phyloP scores from a whole-genome alignment of 2,888 invertebrate genomes.

The Petrophora chlorosata region DNA sequence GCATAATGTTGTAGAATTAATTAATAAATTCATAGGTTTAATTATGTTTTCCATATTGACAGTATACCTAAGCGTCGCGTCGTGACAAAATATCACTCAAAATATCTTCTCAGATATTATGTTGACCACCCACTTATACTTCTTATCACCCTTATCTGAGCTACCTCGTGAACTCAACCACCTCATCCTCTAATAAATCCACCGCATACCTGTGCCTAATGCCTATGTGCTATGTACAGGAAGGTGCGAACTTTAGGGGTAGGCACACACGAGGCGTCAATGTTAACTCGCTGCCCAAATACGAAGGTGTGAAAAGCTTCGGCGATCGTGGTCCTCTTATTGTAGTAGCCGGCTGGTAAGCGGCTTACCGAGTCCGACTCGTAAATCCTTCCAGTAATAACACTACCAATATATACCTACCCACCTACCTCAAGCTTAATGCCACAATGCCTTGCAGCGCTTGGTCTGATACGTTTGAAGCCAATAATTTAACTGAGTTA shows the following conservation, averaged over 20 bases:
- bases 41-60: no score
- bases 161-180: no score
- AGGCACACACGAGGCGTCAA: conserved; percentile 78
- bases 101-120: no score
- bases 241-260: conserved; percentile 79
- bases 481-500: conserved; percentile 30
- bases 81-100: no score
- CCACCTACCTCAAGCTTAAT: conserved; percentile 12
- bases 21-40: no score
- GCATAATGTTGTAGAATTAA: no score
- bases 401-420: conserved; percentile 19
- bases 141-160: no score
- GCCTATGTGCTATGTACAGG: conserved; percentile 67
- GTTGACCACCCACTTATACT: no score
- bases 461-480: conserved; percentile 33
- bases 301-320: conserved; percentile 81
- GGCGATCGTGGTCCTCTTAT: conserved; percentile 64
- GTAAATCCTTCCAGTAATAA: conserved; percentile 58
- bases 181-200: conserved; percentile 11
- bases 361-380: conserved; percentile 70
- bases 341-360: conserved; percentile 69
- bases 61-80: no score
- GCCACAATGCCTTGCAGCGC: conserved; percentile 8
- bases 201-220: conserved; percentile 57
- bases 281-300: conserved; percentile 75